Conservation (phyloP, 2,113 vertebrate genomes). For the Mobula hypostoma region DNA sequence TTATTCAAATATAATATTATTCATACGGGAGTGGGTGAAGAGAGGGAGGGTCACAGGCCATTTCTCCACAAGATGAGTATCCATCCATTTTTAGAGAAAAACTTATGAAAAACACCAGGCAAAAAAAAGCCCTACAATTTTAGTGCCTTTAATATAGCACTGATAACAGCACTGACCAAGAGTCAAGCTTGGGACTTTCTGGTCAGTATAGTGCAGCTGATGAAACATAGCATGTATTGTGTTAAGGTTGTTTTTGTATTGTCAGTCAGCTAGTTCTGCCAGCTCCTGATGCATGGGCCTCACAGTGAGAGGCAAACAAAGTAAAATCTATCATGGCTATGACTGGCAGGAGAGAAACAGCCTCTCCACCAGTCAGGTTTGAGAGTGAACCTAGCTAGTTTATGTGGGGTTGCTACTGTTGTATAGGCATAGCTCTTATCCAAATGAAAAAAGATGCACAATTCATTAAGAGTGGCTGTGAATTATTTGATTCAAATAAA, state of each 20-base stretch:
- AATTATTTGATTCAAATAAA: not conserved
- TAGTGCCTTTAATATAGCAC: not conserved
- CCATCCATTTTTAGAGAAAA: not conserved
- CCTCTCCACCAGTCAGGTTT: not conserved
- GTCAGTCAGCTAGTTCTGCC: not conserved
- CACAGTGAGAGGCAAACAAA: not conserved
- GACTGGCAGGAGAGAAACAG: not conserved
- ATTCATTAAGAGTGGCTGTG: not conserved
- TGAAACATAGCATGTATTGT: not conserved
- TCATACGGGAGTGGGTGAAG: not conserved
- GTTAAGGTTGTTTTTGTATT: not conserved
- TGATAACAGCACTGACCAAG: not conserved
- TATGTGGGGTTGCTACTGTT: not conserved
- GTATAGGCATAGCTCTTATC: not conserved
- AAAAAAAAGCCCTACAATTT: no score
- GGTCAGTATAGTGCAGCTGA: not conserved
- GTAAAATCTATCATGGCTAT: not conserved
- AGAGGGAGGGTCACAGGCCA: not conserved
- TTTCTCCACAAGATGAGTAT: not conserved
- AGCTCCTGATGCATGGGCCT: not conserved
- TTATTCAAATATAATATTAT: not conserved
- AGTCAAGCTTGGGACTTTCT: not conserved
- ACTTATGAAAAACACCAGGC: not conserved
- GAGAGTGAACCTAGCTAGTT: not conserved
- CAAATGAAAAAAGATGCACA: not conserved